A percentile compares a stretch with the other conserved stretches of the same genome.
phyloP scores from a whole-genome alignment of 2,888 invertebrate species.

The Heliconius ismenius region DNA sequence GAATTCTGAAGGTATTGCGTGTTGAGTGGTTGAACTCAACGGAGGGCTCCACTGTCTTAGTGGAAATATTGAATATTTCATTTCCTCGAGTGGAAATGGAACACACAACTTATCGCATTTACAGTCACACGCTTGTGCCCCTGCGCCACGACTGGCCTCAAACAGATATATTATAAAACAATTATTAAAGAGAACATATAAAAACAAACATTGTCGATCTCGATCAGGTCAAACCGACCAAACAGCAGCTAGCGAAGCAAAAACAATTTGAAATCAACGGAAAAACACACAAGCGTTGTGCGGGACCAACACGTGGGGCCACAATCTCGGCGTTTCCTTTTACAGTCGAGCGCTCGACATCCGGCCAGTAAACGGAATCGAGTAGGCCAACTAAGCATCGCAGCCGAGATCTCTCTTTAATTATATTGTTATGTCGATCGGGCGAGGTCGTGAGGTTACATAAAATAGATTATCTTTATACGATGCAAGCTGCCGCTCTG shows the following conservation, averaged over 20 bases:
- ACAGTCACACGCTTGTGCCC: too few relatives aligned
- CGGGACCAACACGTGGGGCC: constrained; percentile 47
- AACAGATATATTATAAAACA: too few relatives aligned
- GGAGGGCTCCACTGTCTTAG: too few relatives aligned
- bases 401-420: constrained; percentile 75
- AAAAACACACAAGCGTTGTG: constrained; percentile 48
- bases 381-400: constrained; percentile 46
- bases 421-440: constrained; percentile 78
- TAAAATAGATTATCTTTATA: constrained; percentile 80
- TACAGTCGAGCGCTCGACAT: constrained; percentile 64
- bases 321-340: constrained; percentile 72
- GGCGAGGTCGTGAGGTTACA: constrained; percentile 79
- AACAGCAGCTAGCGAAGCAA: constrained; percentile 29
- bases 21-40: too few relatives aligned
- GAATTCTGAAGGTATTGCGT: too few relatives aligned
- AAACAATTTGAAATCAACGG: constrained; percentile 42
- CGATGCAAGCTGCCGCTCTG: constrained; percentile 68
- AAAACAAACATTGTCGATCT: constrained; percentile 31
- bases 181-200: constrained; percentile 21
- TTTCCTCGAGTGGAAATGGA: too few relatives aligned
- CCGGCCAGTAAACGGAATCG: constrained; percentile 63
- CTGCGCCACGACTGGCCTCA: too few relatives aligned
- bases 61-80: too few relatives aligned
- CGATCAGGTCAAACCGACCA: constrained; percentile 6
- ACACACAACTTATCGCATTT: too few relatives aligned